These are phyloP conservation scores for Erpetoichthys calabaricus DNA, from an alignment of 2,797 vertebrate genomes.

Conservation along the genomic window DNA sequence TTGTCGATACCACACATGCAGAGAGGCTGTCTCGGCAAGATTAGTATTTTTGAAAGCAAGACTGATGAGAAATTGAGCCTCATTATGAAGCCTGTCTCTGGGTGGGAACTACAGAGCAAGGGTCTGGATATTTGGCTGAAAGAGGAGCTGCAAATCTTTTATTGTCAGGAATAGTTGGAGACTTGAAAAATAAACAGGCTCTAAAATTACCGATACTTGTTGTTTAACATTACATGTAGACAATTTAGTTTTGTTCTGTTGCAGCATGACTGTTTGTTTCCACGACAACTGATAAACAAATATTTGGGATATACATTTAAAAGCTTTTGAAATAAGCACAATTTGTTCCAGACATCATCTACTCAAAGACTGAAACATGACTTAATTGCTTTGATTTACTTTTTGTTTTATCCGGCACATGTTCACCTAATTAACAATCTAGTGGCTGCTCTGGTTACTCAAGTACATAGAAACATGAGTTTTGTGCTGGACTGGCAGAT, in stretches of 20 bases:
- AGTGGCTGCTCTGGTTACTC: neutral
- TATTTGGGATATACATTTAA: neutral
- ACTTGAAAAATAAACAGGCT: neutral
- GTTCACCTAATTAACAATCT: slow-evolving; percentile 1
- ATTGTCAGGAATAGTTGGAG: neutral
- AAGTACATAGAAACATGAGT: too few relatives aligned
- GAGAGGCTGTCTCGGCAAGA: too few relatives aligned
- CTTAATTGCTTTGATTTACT: neutral
- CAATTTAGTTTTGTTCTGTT: neutral
- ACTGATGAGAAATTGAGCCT: too few relatives aligned
- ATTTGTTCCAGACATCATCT: neutral
- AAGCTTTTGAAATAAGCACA: slow-evolving; percentile 1
- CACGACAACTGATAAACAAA: neutral
- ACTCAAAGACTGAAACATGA: neutral
- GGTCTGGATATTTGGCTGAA: too few relatives aligned
- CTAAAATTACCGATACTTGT: neutral
- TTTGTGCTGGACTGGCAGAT: too few relatives aligned
- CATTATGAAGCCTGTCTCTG: too few relatives aligned
- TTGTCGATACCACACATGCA: too few relatives aligned
- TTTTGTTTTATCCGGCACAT: neutral
- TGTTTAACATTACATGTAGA: neutral
- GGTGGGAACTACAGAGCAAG: too few relatives aligned
- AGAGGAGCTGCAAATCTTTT: too few relatives aligned
- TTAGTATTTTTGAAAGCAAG: too few relatives aligned
- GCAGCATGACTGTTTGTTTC: neutral